Conservation (phyloP, 2,888 invertebrate genomes). For the Autographa pulchrina region DNA sequence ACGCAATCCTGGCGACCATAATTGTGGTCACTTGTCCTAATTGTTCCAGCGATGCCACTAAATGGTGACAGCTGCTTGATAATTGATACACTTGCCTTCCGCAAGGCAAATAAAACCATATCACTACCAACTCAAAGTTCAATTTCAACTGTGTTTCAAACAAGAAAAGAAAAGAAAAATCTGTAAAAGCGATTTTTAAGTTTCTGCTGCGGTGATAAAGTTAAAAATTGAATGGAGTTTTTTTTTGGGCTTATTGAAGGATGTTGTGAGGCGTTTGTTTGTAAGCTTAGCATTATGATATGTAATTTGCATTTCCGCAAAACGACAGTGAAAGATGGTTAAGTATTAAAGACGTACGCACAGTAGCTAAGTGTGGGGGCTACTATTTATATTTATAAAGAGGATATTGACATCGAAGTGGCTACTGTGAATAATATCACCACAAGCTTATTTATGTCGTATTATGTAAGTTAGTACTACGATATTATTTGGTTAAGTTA, state of each 20-base stretch:
- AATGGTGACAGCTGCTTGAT: constrained; percentile 83
- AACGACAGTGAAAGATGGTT: constrained; percentile 41
- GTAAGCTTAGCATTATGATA: constrained; percentile 62
- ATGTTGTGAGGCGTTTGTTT: constrained; percentile 67
- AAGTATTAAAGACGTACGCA: neutral
- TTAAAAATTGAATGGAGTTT: constrained; percentile 49
- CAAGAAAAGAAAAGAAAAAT: constrained; percentile 46
- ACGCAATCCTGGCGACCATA: constrained; percentile 77
- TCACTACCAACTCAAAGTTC: neutral
- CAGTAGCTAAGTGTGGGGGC: constrained; percentile 6
- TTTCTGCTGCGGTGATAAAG: constrained; percentile 50
- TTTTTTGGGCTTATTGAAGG: constrained; percentile 62
- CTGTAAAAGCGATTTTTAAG: constrained; percentile 24
- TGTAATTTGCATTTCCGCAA: constrained; percentile 72
- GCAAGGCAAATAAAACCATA: constrained; percentile 43
- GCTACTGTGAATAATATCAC: neutral
- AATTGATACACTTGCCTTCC: constrained; percentile 77
- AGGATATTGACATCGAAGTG: neutral
- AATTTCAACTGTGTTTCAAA: neutral
- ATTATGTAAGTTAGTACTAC: neutral
- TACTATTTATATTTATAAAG: neutral
- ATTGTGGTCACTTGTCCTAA: constrained; percentile 87
- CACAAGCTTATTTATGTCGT: neutral
- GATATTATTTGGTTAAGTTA: neutral
- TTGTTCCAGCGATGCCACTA: constrained; percentile 78